Percentiles rank a stretch among this genome's conserved stretches.
Evolutionary conservation across 2,888 invertebrate genomes (phyloP).

Genomic region (Lagria hirta): DNA sequence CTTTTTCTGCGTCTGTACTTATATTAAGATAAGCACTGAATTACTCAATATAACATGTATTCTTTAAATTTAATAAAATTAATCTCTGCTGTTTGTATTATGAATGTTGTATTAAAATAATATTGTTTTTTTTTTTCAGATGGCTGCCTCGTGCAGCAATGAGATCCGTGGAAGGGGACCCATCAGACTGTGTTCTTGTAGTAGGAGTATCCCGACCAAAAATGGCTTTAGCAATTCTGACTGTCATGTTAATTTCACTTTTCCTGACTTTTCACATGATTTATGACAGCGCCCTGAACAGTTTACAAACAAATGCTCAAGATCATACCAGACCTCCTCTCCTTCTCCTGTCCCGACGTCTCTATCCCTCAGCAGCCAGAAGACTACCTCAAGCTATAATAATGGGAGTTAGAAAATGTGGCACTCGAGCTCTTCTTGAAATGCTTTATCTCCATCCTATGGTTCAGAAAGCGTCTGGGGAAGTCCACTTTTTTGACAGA

Average conservation of each 20-base stretch:
- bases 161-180: slow-evolving; percentile 80
- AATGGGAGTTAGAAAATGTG: slow-evolving; percentile 95
- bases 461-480: slow-evolving; percentile 90
- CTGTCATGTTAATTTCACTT: slow-evolving; percentile 77
- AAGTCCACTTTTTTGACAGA: slow-evolving; percentile 96
- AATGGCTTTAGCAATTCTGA: slow-evolving; percentile 77
- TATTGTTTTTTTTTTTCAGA: slow-evolving; percentile 55
- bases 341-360: slow-evolving; percentile 48
- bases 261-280: slow-evolving; percentile 84
- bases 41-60: too few relatives aligned
- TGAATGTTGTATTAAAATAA: too few relatives aligned
- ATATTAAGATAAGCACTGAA: too few relatives aligned
- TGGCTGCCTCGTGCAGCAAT: slow-evolving; percentile 82
- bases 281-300: slow-evolving; percentile 82
- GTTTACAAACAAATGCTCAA: slow-evolving; percentile 62
- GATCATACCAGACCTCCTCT: slow-evolving; percentile 56
- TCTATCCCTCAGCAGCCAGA: slow-evolving; percentile 64
- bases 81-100: too few relatives aligned
- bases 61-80: too few relatives aligned
- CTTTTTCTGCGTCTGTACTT: too few relatives aligned
- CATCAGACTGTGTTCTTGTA: slow-evolving; percentile 81
- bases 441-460: slow-evolving; percentile 93
- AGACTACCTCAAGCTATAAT: slow-evolving; percentile 80
- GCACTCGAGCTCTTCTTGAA: slow-evolving; percentile 93
- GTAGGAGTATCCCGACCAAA: slow-evolving; percentile 83